Evolutionary conservation across 2,797 vertebrate genomes (phyloP).

Genomic region (Echiichthys vipera): DNA sequence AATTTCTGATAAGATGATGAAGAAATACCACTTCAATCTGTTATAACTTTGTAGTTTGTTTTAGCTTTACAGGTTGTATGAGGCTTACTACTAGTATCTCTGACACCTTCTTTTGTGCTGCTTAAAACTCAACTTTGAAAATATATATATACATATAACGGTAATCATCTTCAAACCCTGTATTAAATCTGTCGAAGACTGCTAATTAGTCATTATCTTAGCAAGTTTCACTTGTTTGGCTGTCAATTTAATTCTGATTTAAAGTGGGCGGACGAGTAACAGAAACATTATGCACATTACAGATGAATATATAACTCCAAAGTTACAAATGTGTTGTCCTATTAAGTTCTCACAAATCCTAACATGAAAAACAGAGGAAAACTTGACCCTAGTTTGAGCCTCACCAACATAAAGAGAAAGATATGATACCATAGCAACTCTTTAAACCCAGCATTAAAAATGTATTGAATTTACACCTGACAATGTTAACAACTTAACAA

Average conservation of each 20-base stretch:
- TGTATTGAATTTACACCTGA: too few relatives aligned
- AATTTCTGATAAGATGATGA: background rate
- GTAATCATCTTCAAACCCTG: slow-evolving; percentile 20
- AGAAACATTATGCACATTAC: slow-evolving; percentile 4
- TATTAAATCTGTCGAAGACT: slow-evolving; percentile 40
- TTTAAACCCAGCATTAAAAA: background rate
- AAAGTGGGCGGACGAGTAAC: slow-evolving; percentile 35
- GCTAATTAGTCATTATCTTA: slow-evolving; percentile 26
- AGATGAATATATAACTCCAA: slow-evolving; percentile 10
- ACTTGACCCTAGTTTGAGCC: background rate
- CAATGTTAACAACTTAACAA: too few relatives aligned
- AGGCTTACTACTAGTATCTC: too few relatives aligned
- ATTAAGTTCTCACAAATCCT: background rate
- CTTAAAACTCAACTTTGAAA: background rate
- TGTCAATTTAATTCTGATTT: slow-evolving; percentile 35
- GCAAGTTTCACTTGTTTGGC: slow-evolving; percentile 31
- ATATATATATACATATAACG: too few relatives aligned
- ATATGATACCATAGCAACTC: too few relatives aligned
- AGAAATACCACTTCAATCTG: too few relatives aligned
- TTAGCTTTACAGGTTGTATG: background rate
- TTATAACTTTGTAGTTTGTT: background rate
- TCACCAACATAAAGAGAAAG: background rate
- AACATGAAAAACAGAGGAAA: background rate
- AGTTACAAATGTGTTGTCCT: slow-evolving; percentile 13
- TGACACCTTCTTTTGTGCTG: background rate